phyloP scores from a whole-genome alignment of 2,888 invertebrate species.

The Melanotus villosus region DNA sequence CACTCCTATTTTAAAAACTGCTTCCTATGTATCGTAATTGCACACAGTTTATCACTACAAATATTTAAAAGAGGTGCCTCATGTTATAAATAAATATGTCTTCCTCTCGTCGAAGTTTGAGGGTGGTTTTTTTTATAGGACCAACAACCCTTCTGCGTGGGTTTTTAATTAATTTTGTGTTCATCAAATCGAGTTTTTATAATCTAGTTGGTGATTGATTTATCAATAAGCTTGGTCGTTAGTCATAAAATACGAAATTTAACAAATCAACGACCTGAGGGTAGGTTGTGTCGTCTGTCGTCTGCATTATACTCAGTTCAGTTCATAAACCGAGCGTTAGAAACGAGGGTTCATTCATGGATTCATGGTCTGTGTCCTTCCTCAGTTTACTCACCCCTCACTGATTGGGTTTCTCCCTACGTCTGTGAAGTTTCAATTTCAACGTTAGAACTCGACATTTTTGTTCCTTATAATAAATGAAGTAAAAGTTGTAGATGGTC shows the following conservation, averaged over 20 bases:
- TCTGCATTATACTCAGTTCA: slow-evolving; percentile 12
- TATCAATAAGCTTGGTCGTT: not conserved
- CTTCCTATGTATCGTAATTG: no score
- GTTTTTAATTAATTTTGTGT: no score
- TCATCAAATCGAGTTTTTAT: no score
- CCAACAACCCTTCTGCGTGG: no score
- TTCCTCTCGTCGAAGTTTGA: no score
- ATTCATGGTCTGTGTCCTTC: slow-evolving; percentile 34
- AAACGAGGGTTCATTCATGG: slow-evolving; percentile 31
- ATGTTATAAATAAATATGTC: no score
- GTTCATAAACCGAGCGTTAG: slow-evolving; percentile 17
- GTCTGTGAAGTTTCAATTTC: slow-evolving; percentile 30
- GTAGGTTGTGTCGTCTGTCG: slow-evolving; percentile 24
- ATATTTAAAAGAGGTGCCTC: no score
- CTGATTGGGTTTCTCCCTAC: slow-evolving; percentile 25
- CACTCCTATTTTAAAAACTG: no score
- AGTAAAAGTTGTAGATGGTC: not conserved
- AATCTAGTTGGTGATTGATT: not conserved
- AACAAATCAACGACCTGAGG: slow-evolving; percentile 10
- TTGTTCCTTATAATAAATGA: not conserved
- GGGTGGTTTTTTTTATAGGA: no score
- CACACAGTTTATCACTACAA: no score
- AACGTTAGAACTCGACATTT: not conserved
- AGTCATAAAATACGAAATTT: not conserved
- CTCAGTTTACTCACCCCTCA: slow-evolving; percentile 34